Conservation (phyloP, 2,888 invertebrate species). For the Macrosiphum euphorbiae region DNA sequence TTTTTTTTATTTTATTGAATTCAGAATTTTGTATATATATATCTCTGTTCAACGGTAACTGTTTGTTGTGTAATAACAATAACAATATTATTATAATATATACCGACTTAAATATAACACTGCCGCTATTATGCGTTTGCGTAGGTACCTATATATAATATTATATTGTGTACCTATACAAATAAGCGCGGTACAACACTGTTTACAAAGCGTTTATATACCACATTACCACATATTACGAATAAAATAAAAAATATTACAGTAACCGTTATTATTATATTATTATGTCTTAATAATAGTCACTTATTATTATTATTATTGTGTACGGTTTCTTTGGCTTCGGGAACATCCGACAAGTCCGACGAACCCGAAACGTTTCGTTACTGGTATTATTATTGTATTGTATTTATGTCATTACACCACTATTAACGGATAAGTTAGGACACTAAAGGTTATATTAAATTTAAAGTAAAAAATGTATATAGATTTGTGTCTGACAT, state of each 20-base stretch:
- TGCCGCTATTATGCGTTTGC: background rate
- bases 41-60: constrained; percentile 15
- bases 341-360: background rate
- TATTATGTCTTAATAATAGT: background rate
- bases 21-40: background rate
- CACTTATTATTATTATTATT: background rate
- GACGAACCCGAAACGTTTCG: background rate
- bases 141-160: background rate
- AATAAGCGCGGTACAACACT: background rate
- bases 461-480: background rate
- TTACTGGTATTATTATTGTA: background rate
- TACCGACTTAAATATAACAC: constrained; percentile 28
- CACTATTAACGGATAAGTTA: background rate
- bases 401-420: background rate
- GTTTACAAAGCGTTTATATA: background rate
- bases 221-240: background rate
- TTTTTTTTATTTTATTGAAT: background rate
- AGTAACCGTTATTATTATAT: background rate
- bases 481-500: background rate
- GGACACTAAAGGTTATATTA: background rate
- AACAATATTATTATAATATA: constrained; percentile 30
- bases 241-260: background rate
- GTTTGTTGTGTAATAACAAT: constrained; percentile 23
- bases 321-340: background rate
- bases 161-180: background rate